Base-by-base conservation (phyloP, 2,113 vertebrate species). In the Sigmodon hispidus region DNA sequence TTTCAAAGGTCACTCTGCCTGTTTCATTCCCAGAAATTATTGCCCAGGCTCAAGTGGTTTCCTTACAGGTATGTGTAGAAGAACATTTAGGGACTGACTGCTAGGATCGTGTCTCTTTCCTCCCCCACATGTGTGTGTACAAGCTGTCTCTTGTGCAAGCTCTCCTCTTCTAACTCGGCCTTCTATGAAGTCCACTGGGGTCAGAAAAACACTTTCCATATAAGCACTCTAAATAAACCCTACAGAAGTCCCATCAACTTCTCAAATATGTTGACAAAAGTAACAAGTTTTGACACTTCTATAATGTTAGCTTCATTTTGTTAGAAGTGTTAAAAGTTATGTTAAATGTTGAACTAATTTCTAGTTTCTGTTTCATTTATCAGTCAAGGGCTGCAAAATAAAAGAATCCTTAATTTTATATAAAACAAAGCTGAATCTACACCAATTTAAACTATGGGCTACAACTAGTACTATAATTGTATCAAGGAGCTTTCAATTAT, bases 401-500 rank as follows among this genome's bases (percentile, higher is more conserved):
- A 9, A 89, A 79, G 89, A 95, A 48, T 72, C 43, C 36, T 92
- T 77, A 40, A 13, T 93, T 97, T 91, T 97, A 90, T 19, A 89
- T 92, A 97, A 97, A 97, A 96, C 79, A 59, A 97, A 96, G 94
- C 21, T 90, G 67, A 95, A 85, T 57, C 59, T 77, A 96, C 89
- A 96, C 87, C 75, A 15, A 96, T 72, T 63, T 77, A 89, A 96
- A 92, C 69, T 67, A 67, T 76, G 91, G 93, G 80, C 67, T 96
- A 57, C 17, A 36, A 95, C 86, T 92, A 95, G 65, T 93, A 80
- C 93, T 87, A 17, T 94, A 93, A 96, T 87, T 96, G 94, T 92
- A 88, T 94, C 94, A 96, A 96, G 96, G 69, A 79, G 92, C 94
- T 94, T 97, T 97, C 93, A 95, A 97, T 98, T 97, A 97, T 93